Conservation (phyloP, 2,113 vertebrate genomes). For the Mohoua ochrocephala region DNA sequence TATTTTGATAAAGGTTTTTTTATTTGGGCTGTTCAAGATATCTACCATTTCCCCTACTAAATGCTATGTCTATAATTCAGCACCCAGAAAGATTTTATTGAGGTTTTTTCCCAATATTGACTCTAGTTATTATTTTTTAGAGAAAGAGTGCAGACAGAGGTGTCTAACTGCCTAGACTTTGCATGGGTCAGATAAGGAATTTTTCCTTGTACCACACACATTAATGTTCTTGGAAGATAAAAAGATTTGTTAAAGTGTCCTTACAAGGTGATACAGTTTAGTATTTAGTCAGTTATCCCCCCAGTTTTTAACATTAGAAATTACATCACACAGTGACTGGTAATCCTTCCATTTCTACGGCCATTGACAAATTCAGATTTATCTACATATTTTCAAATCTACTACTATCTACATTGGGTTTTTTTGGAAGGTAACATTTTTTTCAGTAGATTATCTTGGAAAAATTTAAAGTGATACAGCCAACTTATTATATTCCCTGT, state of each 20-base stretch:
- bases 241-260: not conserved
- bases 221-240: not conserved
- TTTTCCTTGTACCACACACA: not conserved
- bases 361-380: not conserved
- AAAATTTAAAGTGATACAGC: not conserved
- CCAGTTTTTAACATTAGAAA: not conserved
- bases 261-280: not conserved
- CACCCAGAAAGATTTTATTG: not conserved
- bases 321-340: not conserved
- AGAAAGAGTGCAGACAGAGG: not conserved
- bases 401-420: rapidly evolving
- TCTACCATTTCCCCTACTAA: not conserved
- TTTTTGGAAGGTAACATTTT: not conserved
- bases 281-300: not conserved
- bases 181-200: not conserved
- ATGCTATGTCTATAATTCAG: not conserved
- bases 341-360: not conserved
- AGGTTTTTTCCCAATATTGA: not conserved
- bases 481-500: not conserved
- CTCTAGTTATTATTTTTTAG: not conserved
- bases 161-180: not conserved
- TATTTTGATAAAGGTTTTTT: not conserved
- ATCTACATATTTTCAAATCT: not conserved
- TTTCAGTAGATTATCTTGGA: not conserved
- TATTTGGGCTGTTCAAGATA: not conserved